Evolutionary conservation across 2,888 invertebrate genomes (phyloP).

Genomic region (Orthosia gracilis): DNA sequence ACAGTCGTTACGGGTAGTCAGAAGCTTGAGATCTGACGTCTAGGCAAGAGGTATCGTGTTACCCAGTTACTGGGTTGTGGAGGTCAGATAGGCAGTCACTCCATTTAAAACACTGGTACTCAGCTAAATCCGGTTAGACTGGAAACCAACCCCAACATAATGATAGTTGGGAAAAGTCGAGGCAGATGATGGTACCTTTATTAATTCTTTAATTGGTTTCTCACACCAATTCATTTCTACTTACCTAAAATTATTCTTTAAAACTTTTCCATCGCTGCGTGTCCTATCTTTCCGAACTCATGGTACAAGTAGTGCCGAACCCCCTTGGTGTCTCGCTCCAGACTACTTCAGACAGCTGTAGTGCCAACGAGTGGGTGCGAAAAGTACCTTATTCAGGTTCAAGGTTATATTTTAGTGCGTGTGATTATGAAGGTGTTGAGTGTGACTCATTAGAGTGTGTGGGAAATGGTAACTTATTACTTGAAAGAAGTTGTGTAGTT

Average conservation of each 20-base stretch:
- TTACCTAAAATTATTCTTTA: not conserved
- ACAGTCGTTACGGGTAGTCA: too few species aligned
- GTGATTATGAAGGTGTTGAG: constrained; percentile 23
- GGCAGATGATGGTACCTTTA: too few species aligned
- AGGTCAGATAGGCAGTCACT: too few species aligned
- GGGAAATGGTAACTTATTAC: not conserved
- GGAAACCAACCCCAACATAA: too few species aligned
- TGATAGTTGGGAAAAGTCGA: too few species aligned
- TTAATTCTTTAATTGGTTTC: too few species aligned
- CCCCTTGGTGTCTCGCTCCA: constrained; percentile 67
- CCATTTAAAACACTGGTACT: too few species aligned
- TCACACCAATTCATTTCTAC: not conserved
- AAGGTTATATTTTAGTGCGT: constrained; percentile 66
- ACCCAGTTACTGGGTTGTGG: too few species aligned
- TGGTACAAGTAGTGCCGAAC: constrained; percentile 43
- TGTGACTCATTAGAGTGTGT: constrained; percentile 17
- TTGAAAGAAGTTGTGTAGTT: too few species aligned
- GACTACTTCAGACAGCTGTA: constrained; percentile 78
- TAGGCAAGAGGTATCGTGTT: too few species aligned
- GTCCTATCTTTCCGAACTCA: constrained; percentile 62
- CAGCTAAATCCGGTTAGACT: too few species aligned
- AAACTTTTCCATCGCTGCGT: constrained; percentile 43
- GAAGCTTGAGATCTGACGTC: too few species aligned
- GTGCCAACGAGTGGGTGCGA: constrained; percentile 71
- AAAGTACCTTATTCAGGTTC: constrained; percentile 70